phyloP scores from a whole-genome alignment of 92 coral and sea anemone genomes.

The Phenganax subtilis region DNA sequence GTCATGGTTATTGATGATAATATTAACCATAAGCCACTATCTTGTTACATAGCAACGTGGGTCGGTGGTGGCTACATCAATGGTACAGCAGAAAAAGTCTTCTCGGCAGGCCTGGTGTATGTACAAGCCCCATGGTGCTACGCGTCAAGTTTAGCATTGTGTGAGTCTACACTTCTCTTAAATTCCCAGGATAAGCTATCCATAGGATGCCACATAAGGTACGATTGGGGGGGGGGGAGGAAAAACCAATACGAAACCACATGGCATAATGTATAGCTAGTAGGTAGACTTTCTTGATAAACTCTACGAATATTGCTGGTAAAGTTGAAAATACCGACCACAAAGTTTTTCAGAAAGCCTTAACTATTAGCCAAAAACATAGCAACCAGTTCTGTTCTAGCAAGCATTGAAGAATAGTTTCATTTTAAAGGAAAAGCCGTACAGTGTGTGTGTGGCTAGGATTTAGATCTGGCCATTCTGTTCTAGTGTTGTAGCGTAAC shows the following conservation, averaged over 20 bases:
- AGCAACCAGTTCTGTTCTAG: no score
- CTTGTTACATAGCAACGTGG: conserved; percentile 68
- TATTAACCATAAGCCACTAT: neutral
- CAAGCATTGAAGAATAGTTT: neutral
- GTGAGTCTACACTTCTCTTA: neutral
- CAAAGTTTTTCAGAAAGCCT: no score
- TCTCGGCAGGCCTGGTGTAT: conserved; percentile 50
- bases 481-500: neutral
- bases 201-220: neutral
- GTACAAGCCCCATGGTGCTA: conserved; percentile 36
- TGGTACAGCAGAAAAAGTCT: conserved; percentile 77
- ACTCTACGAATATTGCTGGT: no score
- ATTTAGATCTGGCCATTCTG: neutral
- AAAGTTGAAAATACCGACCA: no score
- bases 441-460: conserved; percentile 6
- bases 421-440: neutral
- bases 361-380: no score
- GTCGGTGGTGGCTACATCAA: conserved; percentile 90
- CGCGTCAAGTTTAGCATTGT: conserved; percentile 14
- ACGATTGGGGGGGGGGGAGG: no score
- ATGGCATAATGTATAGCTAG: no score
- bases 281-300: no score
- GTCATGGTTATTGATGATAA: neutral
- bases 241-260: no score
- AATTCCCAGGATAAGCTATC: no score